phyloP scores from a whole-genome alignment of 2,888 invertebrate genomes.

The Apoda limacodes region DNA sequence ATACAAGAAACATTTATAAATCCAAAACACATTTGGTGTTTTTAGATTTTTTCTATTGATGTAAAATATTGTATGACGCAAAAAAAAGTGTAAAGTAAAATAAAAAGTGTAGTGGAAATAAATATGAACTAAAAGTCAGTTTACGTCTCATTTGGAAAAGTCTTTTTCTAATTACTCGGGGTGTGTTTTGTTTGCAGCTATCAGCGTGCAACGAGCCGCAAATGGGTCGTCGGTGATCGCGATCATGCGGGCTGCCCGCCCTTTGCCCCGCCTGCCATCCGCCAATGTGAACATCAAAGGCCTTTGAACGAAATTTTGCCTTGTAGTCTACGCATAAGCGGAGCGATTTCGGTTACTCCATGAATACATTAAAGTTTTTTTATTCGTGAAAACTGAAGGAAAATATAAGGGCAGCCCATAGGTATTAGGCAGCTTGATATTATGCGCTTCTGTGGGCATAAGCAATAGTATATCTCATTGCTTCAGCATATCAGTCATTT shows the following conservation, averaged over 20 bases:
- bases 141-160: conserved; percentile 67
- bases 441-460: no score
- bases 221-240: conserved; percentile 64
- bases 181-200: conserved; percentile 68
- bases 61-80: neutral
- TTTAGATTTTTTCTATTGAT: neutral
- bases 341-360: conserved; percentile 29
- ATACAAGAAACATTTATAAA: no score
- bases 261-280: conserved; percentile 28
- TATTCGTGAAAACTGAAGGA: no score
- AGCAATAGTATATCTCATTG: no score
- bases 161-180: conserved; percentile 68
- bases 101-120: neutral
- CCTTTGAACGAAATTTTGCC: conserved; percentile 52
- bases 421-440: no score
- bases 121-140: no score
- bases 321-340: conserved; percentile 21
- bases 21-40: no score
- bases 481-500: no score
- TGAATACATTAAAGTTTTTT: no score
- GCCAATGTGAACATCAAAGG: conserved; percentile 50
- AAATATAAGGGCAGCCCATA: no score
- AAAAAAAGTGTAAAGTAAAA: neutral
- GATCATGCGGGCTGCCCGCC: conserved; percentile 65
- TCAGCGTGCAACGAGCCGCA: conserved; percentile 67